These are phyloP conservation scores for Carollia perspicillata DNA, from an alignment of 2,113 vertebrate genomes.

Conservation along the genomic window DNA sequence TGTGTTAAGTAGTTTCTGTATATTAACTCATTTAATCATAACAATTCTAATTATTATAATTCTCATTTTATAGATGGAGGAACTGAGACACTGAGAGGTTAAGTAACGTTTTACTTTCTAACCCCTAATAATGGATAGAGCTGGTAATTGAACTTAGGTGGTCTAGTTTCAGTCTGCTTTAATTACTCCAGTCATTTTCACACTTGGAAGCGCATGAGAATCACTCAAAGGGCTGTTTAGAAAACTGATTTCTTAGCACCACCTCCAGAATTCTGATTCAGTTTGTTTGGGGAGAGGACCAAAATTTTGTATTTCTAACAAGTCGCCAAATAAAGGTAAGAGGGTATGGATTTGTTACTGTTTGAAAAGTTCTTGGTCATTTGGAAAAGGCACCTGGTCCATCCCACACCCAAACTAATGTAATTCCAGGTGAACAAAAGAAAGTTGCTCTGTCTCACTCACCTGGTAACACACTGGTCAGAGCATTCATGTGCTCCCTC, in stretches of 20 bases:
- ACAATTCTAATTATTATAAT: conserved; percentile 4
- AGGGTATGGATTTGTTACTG: background rate
- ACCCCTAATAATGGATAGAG: background rate
- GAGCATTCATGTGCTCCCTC: no score
- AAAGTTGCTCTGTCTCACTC: no score
- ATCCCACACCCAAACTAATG: no score
- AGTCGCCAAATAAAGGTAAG: background rate
- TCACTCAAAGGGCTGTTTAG: background rate
- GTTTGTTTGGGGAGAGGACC: background rate
- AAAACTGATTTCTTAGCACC: background rate
- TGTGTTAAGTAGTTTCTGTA: conserved; percentile 36
- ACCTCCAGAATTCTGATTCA: background rate
- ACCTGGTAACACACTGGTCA: no score
- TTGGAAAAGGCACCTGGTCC: no score
- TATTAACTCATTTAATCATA: conserved; percentile 48
- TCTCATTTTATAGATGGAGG: conserved; percentile 29
- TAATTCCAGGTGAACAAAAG: no score
- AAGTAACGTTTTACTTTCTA: background rate
- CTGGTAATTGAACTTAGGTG: background rate
- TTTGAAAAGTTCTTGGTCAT: no score
- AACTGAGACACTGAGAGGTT: background rate
- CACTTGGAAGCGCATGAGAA: background rate
- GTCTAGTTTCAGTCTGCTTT: background rate
- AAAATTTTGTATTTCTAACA: background rate
- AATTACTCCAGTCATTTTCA: background rate